Conservation (phyloP, 2,888 invertebrate genomes). For the Strigamia maritima region DNA sequence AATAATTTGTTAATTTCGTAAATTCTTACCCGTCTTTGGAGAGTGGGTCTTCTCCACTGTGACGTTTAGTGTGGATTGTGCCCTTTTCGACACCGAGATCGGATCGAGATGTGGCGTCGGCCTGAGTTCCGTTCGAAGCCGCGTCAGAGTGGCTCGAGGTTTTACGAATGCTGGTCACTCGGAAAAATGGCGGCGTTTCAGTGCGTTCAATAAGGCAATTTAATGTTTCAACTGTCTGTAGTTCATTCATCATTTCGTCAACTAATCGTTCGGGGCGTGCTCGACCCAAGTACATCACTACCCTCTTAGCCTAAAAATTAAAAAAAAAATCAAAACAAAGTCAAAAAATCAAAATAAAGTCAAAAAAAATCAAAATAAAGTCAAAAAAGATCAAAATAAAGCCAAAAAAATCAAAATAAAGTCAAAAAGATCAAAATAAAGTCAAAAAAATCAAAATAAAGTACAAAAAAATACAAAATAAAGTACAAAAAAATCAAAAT, state of each 20-base stretch:
- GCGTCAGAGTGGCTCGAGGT: constrained; percentile 75
- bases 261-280: constrained; percentile 87
- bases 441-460: not conserved
- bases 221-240: constrained; percentile 93
- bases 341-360: constrained; percentile 24
- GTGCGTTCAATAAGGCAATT: constrained; percentile 94
- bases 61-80: constrained; percentile 93
- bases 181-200: constrained; percentile 96
- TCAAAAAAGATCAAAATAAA: not conserved
- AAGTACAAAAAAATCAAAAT: not conserved
- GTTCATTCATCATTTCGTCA: constrained; percentile 95
- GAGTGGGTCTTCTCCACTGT: constrained; percentile 49
- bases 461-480: not conserved
- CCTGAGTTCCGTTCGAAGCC: constrained; percentile 43
- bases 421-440: too few relatives aligned
- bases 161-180: constrained; percentile 78
- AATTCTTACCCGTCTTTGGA: constrained; percentile 41
- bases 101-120: constrained; percentile 49
- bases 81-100: constrained; percentile 81
- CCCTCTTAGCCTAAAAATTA: constrained; percentile 77
- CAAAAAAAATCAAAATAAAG: not conserved
- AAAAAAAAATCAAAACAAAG: too few relatives aligned
- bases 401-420: too few relatives aligned
- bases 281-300: constrained; percentile 86
- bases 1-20: not conserved